Conservation (phyloP, 2,888 invertebrate genomes). For the Hydrotaea cyrtoneurina region DNA sequence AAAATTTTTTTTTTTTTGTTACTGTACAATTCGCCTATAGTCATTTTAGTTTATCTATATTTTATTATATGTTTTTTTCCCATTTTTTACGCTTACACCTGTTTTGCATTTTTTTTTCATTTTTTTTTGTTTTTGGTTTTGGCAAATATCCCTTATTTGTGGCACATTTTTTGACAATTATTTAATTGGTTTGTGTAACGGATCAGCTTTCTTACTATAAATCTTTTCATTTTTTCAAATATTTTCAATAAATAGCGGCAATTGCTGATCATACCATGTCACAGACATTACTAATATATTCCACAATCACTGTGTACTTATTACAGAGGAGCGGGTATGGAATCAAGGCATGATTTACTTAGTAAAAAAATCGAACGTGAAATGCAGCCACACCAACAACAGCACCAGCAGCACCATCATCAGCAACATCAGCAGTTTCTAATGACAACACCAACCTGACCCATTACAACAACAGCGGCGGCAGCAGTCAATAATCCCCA, state of each 20-base stretch:
- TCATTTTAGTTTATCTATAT: no score
- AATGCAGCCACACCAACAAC: conserved; percentile 72
- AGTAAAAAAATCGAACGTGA: conserved; percentile 80
- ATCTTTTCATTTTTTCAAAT: not conserved
- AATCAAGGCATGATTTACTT: conserved; percentile 81
- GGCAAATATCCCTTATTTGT: no score
- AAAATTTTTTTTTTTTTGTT: no score
- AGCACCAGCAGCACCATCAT: conserved; percentile 69
- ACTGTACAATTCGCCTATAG: no score
- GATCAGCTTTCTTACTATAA: not conserved
- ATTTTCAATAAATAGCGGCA: not conserved
- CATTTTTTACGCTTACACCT: no score
- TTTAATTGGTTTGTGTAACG: no score
- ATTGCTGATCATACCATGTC: not conserved
- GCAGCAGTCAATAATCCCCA: conserved; percentile 66
- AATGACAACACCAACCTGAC: conserved; percentile 82
- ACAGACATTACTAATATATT: not conserved
- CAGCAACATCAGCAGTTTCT: conserved; percentile 80
- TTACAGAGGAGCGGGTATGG: conserved; percentile 81
- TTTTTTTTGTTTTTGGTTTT: no score
- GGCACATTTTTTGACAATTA: no score
- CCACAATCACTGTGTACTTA: conserved; percentile 18
- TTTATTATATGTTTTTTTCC: no score
- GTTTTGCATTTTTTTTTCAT: no score
- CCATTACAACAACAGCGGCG: conserved; percentile 72